Conservation (phyloP, 37 sponge, comb jelly and placozoan species). For the Lycopodina hypogea region DNA sequence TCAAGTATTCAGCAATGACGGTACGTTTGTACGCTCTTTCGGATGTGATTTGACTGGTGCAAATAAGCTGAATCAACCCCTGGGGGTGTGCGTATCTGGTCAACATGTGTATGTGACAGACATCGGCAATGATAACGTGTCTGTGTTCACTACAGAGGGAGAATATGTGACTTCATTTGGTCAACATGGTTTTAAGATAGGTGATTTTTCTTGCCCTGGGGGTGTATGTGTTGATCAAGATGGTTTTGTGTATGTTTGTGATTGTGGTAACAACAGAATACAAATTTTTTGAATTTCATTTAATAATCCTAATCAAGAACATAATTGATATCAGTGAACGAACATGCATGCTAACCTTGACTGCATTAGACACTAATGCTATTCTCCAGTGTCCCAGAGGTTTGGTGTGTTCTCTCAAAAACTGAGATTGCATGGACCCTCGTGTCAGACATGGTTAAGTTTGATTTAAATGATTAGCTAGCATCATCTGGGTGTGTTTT, state of each 20-base stretch:
- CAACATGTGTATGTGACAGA: conserved; percentile 13
- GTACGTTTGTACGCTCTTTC: not conserved
- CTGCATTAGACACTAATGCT: too few relatives aligned
- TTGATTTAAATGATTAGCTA: too few relatives aligned
- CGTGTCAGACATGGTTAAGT: too few relatives aligned
- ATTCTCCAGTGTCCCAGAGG: too few relatives aligned
- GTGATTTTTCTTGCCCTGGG: not conserved
- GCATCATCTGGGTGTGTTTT: too few relatives aligned
- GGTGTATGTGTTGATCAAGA: not conserved
- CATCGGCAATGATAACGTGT: not conserved
- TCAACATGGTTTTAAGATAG: not conserved
- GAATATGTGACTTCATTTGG: conserved; percentile 26
- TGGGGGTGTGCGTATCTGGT: conserved; percentile 11
- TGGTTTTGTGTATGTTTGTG: conserved; percentile 1
- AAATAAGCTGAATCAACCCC: not conserved
- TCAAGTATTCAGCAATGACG: conserved; percentile 4
- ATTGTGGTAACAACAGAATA: conserved; percentile 9
- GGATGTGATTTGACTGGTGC: conserved; percentile 5
- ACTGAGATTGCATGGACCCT: too few relatives aligned
- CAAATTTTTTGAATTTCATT: conserved; percentile 5
- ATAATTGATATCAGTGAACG: too few relatives aligned
- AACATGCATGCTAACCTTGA: too few relatives aligned
- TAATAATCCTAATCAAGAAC: too few relatives aligned
- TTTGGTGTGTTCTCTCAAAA: too few relatives aligned
- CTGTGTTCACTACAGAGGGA: conserved; percentile 13